These are phyloP conservation scores for Agrilus biguttatus DNA, from an alignment of 2,888 invertebrate genomes.

Conservation along the genomic window DNA sequence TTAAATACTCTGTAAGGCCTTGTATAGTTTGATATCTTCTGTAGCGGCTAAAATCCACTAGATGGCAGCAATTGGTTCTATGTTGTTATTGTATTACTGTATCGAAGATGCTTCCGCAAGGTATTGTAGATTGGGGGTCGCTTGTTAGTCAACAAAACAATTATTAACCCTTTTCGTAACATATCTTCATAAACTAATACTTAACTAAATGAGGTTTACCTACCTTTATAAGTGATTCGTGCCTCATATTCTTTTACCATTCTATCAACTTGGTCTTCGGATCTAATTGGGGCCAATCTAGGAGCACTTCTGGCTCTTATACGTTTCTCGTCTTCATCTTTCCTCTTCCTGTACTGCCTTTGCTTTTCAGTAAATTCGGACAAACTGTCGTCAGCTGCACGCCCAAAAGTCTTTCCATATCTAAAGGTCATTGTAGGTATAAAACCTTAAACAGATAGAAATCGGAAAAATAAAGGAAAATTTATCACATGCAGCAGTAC, in stretches of 20 bases:
- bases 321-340: conserved; percentile 30
- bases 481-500: background rate
- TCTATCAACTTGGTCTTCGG: conserved; percentile 38
- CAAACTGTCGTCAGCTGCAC: conserved; percentile 45
- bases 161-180: too few species aligned
- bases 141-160: too few species aligned
- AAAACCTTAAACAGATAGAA: conserved; percentile 31
- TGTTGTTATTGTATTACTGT: too few species aligned
- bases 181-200: too few species aligned
- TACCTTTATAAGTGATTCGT: conserved; percentile 40
- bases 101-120: too few species aligned
- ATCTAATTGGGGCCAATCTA: conserved; percentile 40
- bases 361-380: conserved; percentile 30
- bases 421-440: conserved; percentile 55
- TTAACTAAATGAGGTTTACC: too few species aligned
- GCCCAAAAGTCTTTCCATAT: conserved; percentile 44
- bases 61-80: too few species aligned
- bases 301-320: conserved; percentile 41
- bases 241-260: conserved; percentile 37
- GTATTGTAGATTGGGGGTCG: too few species aligned
- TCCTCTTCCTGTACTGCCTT: conserved; percentile 7
- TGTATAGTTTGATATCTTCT: too few species aligned
- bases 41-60: too few species aligned
- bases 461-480: background rate
- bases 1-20: too few species aligned